Evolutionary conservation across 2,888 invertebrate genomes (phyloP).

Genomic region (Rhabditoides inermis): DNA sequence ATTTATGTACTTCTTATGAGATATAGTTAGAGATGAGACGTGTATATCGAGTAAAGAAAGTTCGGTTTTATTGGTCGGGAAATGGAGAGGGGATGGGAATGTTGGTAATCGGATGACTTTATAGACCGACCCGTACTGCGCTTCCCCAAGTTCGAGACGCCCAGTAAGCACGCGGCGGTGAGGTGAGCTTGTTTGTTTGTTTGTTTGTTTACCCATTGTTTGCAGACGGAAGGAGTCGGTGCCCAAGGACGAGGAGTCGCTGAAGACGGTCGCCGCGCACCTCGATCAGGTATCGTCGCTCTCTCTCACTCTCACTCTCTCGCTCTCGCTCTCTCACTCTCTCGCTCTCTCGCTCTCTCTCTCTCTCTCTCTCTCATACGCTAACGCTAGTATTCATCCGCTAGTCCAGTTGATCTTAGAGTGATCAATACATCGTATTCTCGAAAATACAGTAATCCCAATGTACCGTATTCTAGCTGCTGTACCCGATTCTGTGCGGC

Average conservation of each 20-base stretch:
- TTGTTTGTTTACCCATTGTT: neutral
- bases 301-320: too few species aligned
- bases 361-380: too few species aligned
- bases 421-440: too few species aligned
- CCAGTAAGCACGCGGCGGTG: constrained; percentile 1
- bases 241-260: constrained; percentile 16
- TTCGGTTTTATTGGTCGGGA: too few species aligned
- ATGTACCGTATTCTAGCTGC: constrained; percentile 34
- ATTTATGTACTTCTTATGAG: too few species aligned
- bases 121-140: constrained; percentile 1
- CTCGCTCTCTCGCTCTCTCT: too few species aligned
- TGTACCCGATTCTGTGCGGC: constrained; percentile 34
- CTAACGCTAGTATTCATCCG: too few species aligned
- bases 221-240: neutral
- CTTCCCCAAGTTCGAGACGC: constrained; percentile 6
- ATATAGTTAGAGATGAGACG: too few species aligned
- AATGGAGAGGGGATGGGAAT: neutral
- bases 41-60: too few species aligned
- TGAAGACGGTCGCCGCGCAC: constrained; percentile 18
- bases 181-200: neutral
- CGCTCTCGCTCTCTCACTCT: too few species aligned
- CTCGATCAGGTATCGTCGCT: constrained; percentile 27
- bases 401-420: too few species aligned
- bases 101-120: neutral
- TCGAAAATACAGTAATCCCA: too few species aligned